Base-by-base conservation (phyloP, 2,888 invertebrate genomes). In the Pogonocherus hispidulus region DNA sequence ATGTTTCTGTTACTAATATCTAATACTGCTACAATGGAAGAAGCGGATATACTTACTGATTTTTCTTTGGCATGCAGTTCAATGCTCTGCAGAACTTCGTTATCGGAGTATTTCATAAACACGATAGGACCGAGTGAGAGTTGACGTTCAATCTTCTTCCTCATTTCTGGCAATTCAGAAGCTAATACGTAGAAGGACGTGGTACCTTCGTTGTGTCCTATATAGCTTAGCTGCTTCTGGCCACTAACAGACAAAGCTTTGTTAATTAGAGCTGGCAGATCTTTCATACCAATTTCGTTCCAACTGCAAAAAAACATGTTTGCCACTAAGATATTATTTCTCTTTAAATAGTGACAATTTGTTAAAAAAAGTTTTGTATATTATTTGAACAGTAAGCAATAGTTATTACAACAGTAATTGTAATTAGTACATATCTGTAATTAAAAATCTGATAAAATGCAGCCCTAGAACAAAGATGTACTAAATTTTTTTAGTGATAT, bases 211-310 rank as follows among this genome's bases (percentile, higher is more conserved):
- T 85, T 86, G 81, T 94, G 93, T 0, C 93, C 94, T 2, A 92
- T 84, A 81, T 92, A 94, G 72, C 90, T 89, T 0, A 94, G 76
- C 67, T 89, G 87, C 1, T 86, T 67, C 19, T 88, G 87, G 0
- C 88, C 86, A 0, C 92, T 91, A 35, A 84, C 83, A 20, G 83
- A 78, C 1, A 90, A 78, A 11, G 91, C 86, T 80, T 91, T 89
- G 80, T 94, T 91, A 22, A 95, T 89, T 87, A 91, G 91, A 0
- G 93, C 92, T 5, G 94, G 93, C 0, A 94, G 80, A 82, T 96
- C 95, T 79, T 90, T 90, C 67, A 87, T 84, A 0, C 93, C 94
- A 83, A 94, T 92, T 79, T 95, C 92, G 81, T 94, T 91, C 90
- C 91, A 94, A 76, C 62, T 62, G n/a, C n/a, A n/a, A n/a, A n/a